phyloP scores from a whole-genome alignment of 2,797 vertebrate species.

The Anas capensis region DNA sequence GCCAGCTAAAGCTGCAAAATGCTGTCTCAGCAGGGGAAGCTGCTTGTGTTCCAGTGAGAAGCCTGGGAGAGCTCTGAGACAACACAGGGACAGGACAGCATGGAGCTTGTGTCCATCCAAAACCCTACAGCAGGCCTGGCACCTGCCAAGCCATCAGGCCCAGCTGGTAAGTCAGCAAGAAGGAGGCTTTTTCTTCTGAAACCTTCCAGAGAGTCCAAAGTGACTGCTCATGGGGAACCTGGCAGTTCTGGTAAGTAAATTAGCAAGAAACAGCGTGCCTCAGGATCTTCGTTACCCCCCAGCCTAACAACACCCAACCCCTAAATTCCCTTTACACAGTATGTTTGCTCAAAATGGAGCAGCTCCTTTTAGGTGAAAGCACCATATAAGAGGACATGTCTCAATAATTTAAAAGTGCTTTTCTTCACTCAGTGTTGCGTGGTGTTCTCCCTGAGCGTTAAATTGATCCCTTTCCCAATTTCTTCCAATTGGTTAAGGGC shows the following conservation, averaged over 20 bases:
- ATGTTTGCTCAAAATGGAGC: background rate
- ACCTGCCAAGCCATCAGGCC: background rate
- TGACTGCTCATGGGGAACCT: background rate
- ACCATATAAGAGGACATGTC: accelerated
- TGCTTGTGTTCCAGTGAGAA: background rate
- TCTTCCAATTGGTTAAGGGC: background rate
- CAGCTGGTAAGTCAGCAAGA: background rate
- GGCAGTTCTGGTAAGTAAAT: background rate
- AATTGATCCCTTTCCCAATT: background rate
- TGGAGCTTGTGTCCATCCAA: background rate
- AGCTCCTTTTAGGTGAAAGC: background rate
- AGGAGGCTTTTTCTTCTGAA: background rate
- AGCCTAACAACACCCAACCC: background rate
- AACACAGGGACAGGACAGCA: accelerated
- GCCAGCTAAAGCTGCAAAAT: background rate
- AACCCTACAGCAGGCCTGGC: accelerated
- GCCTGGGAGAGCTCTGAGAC: background rate
- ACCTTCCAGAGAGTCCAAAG: background rate
- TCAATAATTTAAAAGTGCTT: background rate
- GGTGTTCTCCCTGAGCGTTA: background rate
- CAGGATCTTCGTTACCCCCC: background rate
- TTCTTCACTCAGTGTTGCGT: accelerated
- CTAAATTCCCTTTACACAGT: background rate
- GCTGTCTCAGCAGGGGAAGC: background rate
- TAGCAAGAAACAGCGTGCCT: background rate